Evolutionary conservation across 2,113 vertebrate genomes (phyloP).

Genomic region (Sardina pilchardus): DNA sequence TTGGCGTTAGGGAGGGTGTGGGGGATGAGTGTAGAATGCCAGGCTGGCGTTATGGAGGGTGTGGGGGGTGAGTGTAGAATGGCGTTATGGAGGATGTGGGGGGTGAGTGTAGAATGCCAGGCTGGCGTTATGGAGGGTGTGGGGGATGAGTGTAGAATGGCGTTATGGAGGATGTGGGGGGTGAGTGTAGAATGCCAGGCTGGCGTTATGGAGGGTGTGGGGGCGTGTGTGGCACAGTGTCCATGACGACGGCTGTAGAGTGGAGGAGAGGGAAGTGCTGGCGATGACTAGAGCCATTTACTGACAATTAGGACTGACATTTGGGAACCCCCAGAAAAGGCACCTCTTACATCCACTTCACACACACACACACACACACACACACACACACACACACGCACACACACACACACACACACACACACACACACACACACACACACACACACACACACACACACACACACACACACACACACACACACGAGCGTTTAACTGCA

Average conservation of each 20-base stretch:
- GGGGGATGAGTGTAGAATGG: neutral
- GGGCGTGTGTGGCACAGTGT: neutral
- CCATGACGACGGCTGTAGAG: neutral
- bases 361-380: neutral
- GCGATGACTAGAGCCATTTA: neutral
- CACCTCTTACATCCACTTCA: neutral
- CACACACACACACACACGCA: neutral
- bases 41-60: too few relatives aligned
- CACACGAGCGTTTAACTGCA: too few relatives aligned
- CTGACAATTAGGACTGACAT: neutral
- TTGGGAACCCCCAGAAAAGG: neutral
- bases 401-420: neutral
- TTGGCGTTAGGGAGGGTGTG: too few relatives aligned
- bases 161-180: too few relatives aligned
- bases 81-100: too few relatives aligned
- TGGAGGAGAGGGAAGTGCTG: neutral
- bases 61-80: too few relatives aligned
- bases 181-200: neutral
- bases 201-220: too few relatives aligned
- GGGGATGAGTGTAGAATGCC: too few relatives aligned
- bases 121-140: too few relatives aligned
- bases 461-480: too few relatives aligned
- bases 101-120: too few relatives aligned
- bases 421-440: neutral
- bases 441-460: neutral